phyloP scores from a whole-genome alignment of 64 coral and sea anemone genomes.

The Porites australiensis region DNA sequence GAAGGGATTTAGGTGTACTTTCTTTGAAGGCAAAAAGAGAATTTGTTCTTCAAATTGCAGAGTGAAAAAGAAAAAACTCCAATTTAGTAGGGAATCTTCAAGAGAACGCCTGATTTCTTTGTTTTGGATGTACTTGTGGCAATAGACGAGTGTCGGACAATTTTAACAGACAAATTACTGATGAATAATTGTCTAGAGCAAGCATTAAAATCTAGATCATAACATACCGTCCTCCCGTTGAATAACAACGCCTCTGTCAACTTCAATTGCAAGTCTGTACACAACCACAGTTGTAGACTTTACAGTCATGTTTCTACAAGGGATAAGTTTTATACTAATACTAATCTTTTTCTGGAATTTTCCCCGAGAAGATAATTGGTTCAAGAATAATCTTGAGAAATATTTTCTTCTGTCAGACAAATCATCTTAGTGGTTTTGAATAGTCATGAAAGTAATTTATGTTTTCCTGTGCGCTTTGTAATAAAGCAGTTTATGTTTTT shows the following conservation, averaged over 20 bases:
- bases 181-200: background rate
- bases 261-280: too few species aligned
- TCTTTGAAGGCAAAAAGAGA: too few species aligned
- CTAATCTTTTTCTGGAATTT: background rate
- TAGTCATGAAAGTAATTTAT: too few species aligned
- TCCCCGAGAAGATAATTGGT: background rate
- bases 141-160: background rate
- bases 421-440: background rate
- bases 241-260: background rate
- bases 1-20: too few species aligned
- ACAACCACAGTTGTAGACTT: too few species aligned
- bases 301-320: background rate
- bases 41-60: too few species aligned
- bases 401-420: slow-evolving; percentile 26
- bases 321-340: background rate
- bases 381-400: slow-evolving; percentile 27
- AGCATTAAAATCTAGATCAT: background rate
- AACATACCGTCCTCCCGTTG: background rate
- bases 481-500: too few species aligned
- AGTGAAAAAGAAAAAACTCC: too few species aligned
- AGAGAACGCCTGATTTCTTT: too few species aligned
- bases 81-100: too few species aligned
- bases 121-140: too few species aligned
- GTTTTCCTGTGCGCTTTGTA: too few species aligned
- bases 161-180: background rate